Conservation (phyloP, 1,140 invertebrate species). For the Magallana gigas region DNA sequence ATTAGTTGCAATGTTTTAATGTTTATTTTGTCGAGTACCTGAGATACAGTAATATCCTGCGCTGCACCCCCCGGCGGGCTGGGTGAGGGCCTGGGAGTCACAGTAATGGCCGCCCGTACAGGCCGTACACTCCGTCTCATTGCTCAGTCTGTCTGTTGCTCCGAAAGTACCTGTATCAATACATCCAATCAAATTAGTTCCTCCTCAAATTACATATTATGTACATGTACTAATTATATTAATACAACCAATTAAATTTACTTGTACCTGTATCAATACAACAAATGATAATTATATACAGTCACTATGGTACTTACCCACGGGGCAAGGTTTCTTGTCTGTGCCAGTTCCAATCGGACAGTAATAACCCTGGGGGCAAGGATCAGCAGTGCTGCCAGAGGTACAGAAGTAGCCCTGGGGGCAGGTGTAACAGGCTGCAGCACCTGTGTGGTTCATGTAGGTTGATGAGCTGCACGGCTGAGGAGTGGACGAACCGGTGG, state of each 20-base stretch:
- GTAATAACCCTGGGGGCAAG: conserved; percentile 76
- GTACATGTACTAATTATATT: too few species aligned
- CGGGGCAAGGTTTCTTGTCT: conserved; percentile 70
- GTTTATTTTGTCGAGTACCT: conserved; percentile 57
- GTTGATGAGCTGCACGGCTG: conserved; percentile 66
- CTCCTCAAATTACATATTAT: too few species aligned
- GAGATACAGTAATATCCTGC: conserved; percentile 75
- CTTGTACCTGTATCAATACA: too few species aligned
- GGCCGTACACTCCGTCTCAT: conserved; percentile 70
- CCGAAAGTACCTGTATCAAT: conserved; percentile 71
- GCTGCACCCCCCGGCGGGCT: conserved; percentile 68
- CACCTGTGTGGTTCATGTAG: conserved; percentile 77
- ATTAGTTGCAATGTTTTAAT: too few species aligned
- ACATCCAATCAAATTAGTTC: background rate
- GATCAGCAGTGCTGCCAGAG: conserved; percentile 66
- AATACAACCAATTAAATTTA: too few species aligned
- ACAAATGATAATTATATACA: too few species aligned
- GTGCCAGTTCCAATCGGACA: conserved; percentile 72
- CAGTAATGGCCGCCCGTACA: conserved; percentile 75
- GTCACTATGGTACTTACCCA: conserved; percentile 60
- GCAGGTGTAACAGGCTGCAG: conserved; percentile 69
- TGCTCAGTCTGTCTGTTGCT: conserved; percentile 64
- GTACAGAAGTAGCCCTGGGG: conserved; percentile 74
- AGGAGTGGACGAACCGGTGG: conserved; percentile 64
- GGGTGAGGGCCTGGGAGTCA: conserved; percentile 67